Evolutionary conservation across 2,797 vertebrate species (phyloP).

Genomic region (Urocyon cinereoargenteus): DNA sequence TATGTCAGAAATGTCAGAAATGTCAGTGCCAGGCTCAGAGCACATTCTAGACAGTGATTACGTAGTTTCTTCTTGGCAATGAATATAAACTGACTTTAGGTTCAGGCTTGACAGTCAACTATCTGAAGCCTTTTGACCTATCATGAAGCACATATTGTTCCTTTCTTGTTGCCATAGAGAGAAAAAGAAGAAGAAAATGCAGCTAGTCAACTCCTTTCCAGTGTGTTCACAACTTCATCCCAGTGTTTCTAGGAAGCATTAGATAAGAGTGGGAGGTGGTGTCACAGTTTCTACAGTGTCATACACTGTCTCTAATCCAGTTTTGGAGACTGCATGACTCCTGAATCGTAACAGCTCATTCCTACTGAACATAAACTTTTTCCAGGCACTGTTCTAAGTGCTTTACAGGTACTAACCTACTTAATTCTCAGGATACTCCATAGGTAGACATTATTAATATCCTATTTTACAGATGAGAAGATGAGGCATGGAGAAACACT

Average conservation of each 20-base stretch:
- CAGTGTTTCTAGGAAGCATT: constrained; percentile 53
- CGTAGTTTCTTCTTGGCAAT: constrained; percentile 40
- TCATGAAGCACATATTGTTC: constrained; percentile 12
- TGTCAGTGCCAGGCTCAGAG: not conserved
- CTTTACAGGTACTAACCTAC: not conserved
- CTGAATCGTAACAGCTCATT: not conserved
- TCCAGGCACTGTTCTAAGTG: not conserved
- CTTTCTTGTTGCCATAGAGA: constrained; percentile 7
- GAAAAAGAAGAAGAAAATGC: constrained; percentile 50
- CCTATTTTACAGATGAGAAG: not conserved
- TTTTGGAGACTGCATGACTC: not conserved
- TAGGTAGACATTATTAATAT: not conserved
- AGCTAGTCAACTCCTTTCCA: not conserved
- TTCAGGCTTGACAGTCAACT: constrained; percentile 21
- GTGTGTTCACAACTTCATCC: not conserved
- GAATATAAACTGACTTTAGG: constrained; percentile 3
- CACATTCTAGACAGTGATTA: constrained; percentile 54
- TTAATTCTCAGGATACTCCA: not conserved
- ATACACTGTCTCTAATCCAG: not conserved
- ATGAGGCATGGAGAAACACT: not conserved
- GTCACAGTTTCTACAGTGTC: not conserved
- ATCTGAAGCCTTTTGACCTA: constrained; percentile 48
- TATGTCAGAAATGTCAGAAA: not conserved
- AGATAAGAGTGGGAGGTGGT: constrained; percentile 28
- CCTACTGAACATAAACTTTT: not conserved